phyloP scores from a whole-genome alignment of 1,140 invertebrate genomes.

The Olivierus martensii region DNA sequence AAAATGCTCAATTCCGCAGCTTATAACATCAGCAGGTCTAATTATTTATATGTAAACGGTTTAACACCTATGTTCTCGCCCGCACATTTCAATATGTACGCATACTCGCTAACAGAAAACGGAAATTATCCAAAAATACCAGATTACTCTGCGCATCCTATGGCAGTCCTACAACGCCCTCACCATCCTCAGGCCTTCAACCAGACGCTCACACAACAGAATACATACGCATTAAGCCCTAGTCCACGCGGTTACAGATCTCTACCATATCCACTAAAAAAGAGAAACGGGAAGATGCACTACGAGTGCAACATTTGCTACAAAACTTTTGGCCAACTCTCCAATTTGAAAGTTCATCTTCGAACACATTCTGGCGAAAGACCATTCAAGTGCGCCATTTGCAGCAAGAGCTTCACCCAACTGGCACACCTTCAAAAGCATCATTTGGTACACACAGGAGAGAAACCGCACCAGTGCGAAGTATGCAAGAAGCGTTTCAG shows the following conservation, averaged over 20 bases:
- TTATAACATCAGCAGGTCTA: conserved; percentile 1
- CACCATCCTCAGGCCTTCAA: conserved; percentile 1
- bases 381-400: conserved; percentile 87
- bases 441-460: conserved; percentile 94
- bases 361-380: conserved; percentile 95
- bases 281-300: conserved; percentile 97
- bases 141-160: conserved; percentile 1
- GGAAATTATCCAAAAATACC: conserved; percentile 5
- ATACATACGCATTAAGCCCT: neutral
- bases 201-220: conserved; percentile 3
- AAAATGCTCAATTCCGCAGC: conserved; percentile 6
- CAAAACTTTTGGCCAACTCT: conserved; percentile 96
- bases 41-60: conserved; percentile 17
- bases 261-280: conserved; percentile 87
- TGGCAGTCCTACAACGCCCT: conserved; percentile 2
- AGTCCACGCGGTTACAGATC: conserved; percentile 65
- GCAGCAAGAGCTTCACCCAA: conserved; percentile 92
- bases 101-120: conserved; percentile 9
- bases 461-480: conserved; percentile 94
- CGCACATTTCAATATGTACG: conserved; percentile 24
- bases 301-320: conserved; percentile 98
- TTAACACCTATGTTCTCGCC: conserved; percentile 23
- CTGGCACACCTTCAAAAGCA: conserved; percentile 95
- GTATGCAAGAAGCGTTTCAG: conserved; percentile 96
- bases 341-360: conserved; percentile 94